phyloP scores from a whole-genome alignment of 2,888 invertebrate species.

The Ochlodes sylvanus region DNA sequence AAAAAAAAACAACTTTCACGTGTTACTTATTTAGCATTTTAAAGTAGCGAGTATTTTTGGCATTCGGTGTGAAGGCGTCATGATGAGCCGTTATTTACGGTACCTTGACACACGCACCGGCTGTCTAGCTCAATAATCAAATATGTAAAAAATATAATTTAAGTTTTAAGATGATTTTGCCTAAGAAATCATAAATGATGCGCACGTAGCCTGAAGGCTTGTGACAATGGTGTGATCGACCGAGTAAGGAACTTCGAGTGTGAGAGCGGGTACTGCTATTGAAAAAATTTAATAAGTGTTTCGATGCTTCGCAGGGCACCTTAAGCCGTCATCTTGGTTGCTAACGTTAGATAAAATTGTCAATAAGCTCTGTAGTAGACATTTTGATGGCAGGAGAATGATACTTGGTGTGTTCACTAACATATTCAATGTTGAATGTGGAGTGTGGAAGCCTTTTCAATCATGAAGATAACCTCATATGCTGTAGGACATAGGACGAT shows the following conservation, averaged over 20 bases:
- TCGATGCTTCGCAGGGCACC: too few relatives aligned
- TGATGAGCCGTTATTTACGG: not conserved
- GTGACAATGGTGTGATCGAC: not conserved
- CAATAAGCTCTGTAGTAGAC: too few relatives aligned
- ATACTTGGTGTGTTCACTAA: too few relatives aligned
- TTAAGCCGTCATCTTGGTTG: too few relatives aligned
- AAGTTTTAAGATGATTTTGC: not conserved
- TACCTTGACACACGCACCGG: not conserved
- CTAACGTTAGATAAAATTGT: too few relatives aligned
- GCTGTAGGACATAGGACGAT: not conserved
- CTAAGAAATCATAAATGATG: not conserved
- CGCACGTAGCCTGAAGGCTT: not conserved
- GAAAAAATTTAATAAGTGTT: too few relatives aligned
- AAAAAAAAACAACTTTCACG: constrained; percentile 5
- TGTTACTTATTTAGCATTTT: constrained; percentile 1
- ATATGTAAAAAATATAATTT: not conserved
- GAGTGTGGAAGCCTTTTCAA: too few relatives aligned
- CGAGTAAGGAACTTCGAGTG: too few relatives aligned
- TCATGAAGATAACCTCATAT: too few relatives aligned
- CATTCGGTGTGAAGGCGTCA: not conserved
- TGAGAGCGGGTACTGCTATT: too few relatives aligned
- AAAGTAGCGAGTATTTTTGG: constrained; percentile 5
- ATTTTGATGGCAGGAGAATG: too few relatives aligned
- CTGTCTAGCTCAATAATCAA: constrained; percentile 4
- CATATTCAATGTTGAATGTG: too few relatives aligned